A percentile compares a stretch with the other conserved stretches of the same genome.
Evolutionary conservation across 2,113 vertebrate genomes (phyloP).

Genomic region (Pygoscelis adeliae): DNA sequence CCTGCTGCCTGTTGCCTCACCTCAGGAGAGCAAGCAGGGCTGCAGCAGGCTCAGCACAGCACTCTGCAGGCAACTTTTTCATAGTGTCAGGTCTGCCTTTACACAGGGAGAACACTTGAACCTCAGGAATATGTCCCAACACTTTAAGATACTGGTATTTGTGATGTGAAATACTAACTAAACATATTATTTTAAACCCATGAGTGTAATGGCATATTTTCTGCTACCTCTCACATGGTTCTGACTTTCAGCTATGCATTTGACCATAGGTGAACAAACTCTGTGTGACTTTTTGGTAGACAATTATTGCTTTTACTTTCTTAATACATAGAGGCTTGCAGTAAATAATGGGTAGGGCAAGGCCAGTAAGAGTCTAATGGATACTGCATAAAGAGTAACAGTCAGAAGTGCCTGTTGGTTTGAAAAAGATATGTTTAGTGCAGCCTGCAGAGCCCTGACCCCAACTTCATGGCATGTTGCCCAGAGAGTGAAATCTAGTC

Average conservation of each 20-base stretch:
- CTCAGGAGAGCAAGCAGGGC: not conserved
- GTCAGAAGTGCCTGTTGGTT: not conserved
- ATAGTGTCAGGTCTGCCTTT: not conserved
- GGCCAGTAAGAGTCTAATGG: not conserved
- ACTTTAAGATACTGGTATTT: not conserved
- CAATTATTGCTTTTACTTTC: not conserved
- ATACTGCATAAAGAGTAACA: not conserved
- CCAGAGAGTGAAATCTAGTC: slow-evolving; percentile 39
- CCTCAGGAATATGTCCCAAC: not conserved
- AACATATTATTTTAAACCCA: not conserved
- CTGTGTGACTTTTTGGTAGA: not conserved
- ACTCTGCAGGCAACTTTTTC: not conserved
- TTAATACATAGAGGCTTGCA: not conserved
- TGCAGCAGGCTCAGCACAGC: not conserved
- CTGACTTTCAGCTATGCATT: not conserved
- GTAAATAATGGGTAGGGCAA: not conserved
- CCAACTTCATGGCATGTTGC: slow-evolving; percentile 18
- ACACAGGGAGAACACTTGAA: not conserved
- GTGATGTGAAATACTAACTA: not conserved
- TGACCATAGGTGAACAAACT: not conserved
- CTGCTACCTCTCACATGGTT: not conserved
- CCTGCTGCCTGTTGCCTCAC: not conserved
- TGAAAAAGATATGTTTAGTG: slow-evolving; percentile 9
- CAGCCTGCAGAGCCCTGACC: slow-evolving; percentile 10
- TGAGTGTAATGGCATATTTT: not conserved